Conservation (phyloP, 2,797 vertebrate species). For the Orestias chungarensis region DNA sequence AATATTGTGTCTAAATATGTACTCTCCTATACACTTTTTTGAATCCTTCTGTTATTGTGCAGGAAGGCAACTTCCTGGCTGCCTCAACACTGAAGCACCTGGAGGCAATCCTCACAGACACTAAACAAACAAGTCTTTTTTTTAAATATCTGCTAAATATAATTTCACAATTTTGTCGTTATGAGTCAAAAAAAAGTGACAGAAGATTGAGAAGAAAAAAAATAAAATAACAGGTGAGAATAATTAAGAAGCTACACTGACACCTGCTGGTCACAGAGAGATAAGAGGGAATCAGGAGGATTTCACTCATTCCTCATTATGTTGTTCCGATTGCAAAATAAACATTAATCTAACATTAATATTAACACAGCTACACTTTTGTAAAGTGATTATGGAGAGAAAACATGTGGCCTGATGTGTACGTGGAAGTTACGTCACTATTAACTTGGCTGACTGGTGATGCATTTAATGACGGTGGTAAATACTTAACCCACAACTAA, state of each 20-base stretch:
- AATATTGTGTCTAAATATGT: background rate
- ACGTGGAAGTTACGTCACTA: constrained; percentile 66
- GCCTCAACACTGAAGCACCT: background rate
- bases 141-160: background rate
- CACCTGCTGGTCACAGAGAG: constrained; percentile 60
- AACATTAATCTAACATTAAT: too few relatives aligned
- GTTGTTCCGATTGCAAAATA: too few relatives aligned
- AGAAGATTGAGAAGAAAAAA: too few relatives aligned
- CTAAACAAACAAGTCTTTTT: background rate
- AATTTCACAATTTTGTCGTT: background rate
- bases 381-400: background rate
- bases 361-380: too few relatives aligned
- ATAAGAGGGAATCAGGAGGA: background rate
- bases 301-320: background rate
- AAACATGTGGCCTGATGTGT: constrained; percentile 5
- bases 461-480: constrained; percentile 13
- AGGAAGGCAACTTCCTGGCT: constrained; percentile 10
- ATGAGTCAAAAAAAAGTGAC: background rate
- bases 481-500: background rate
- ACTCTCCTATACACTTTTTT: background rate
- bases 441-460: constrained; percentile 23
- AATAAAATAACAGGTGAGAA: too few relatives aligned
- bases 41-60: background rate
- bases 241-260: constrained; percentile 56
- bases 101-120: background rate